phyloP scores from a whole-genome alignment of 2,797 vertebrate species.

The Myotis findleyi region DNA sequence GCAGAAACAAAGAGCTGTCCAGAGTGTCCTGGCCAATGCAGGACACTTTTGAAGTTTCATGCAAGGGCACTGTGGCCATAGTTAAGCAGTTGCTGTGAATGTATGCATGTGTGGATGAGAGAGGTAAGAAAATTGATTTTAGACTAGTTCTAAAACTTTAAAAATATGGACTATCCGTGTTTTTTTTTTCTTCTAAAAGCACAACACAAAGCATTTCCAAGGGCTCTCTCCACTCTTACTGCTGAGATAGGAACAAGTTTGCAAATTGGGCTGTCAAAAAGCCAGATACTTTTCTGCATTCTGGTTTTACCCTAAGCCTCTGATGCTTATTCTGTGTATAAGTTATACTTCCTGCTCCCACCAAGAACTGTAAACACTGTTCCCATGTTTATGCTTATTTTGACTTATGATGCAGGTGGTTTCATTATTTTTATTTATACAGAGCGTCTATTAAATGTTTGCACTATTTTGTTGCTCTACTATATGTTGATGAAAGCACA shows the following conservation, averaged over 20 bases:
- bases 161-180: background rate
- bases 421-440: background rate
- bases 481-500: background rate
- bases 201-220: background rate
- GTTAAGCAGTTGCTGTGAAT: background rate
- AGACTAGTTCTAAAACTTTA: background rate
- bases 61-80: accelerated
- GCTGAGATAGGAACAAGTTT: background rate
- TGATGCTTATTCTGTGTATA: background rate
- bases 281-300: background rate
- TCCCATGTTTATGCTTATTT: background rate
- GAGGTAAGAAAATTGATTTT: background rate
- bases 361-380: background rate
- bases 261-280: background rate
- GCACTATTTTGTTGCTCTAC: background rate
- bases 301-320: background rate
- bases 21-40: accelerated
- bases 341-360: background rate
- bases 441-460: background rate
- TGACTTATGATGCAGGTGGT: background rate
- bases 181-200: background rate
- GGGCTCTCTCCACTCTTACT: background rate
- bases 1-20: background rate
- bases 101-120: background rate
- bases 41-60: background rate